Evolutionary conservation across 2,888 invertebrate species (phyloP).

Genomic region (Polyommatus iphigenia): DNA sequence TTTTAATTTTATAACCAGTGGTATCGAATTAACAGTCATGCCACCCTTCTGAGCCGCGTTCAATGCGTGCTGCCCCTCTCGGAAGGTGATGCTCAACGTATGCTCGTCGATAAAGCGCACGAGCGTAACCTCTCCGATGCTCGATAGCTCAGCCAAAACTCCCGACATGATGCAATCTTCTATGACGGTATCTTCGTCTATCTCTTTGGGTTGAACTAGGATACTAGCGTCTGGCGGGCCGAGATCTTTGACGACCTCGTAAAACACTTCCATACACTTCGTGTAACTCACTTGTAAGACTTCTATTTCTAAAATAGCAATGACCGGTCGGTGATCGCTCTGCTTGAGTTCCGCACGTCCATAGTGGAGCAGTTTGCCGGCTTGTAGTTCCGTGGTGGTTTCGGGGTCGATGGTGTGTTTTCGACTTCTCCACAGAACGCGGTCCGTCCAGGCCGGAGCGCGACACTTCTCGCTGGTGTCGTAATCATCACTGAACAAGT

Average conservation of each 20-base stretch:
- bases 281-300: slow-evolving; percentile 89
- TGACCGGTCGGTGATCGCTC: slow-evolving; percentile 98
- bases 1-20: slow-evolving; percentile 86
- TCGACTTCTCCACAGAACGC: slow-evolving; percentile 95
- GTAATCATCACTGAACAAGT: slow-evolving; percentile 98
- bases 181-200: slow-evolving; percentile 82
- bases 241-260: slow-evolving; percentile 90
- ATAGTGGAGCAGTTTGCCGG: slow-evolving; percentile 92
- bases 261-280: slow-evolving; percentile 89
- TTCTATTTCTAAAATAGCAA: slow-evolving; percentile 94
- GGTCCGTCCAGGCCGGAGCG: slow-evolving; percentile 99
- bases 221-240: slow-evolving; percentile 98
- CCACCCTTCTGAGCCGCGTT: slow-evolving; percentile 82
- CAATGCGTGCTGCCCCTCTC: slow-evolving; percentile 93
- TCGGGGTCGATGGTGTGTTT: slow-evolving; percentile 87
- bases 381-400: slow-evolving; percentile 82
- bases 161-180: slow-evolving; percentile 90
- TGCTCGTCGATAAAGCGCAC: slow-evolving; percentile 91
- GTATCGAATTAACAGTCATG: slow-evolving; percentile 83
- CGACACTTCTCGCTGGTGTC: slow-evolving; percentile 99
- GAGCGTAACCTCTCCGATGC: slow-evolving; percentile 93
- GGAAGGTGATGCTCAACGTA: slow-evolving; percentile 95
- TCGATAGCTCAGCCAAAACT: slow-evolving; percentile 88
- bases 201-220: slow-evolving; percentile 81
- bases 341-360: slow-evolving; percentile 97